phyloP scores from a whole-genome alignment of 1,140 invertebrate genomes.

The Bilobella aurantiaca region DNA sequence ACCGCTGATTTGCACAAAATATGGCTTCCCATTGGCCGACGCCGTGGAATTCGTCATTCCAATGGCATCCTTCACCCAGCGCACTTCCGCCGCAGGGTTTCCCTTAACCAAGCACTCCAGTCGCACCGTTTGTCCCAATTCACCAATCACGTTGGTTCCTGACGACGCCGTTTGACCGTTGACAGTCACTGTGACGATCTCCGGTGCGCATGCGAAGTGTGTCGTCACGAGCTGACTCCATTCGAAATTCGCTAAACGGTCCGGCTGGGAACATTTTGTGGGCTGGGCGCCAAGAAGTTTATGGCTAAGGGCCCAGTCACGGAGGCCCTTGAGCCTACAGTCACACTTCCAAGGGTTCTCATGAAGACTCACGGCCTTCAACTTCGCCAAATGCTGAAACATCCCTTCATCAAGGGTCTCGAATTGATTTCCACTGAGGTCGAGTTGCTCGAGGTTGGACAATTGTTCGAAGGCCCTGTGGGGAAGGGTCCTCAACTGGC shows the following conservation, averaged over 20 bases:
- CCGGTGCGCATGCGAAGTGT: constrained; percentile 64
- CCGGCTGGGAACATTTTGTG: constrained; percentile 52
- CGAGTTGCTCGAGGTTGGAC: constrained; percentile 55
- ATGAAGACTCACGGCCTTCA: constrained; percentile 67
- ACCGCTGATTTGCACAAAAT: constrained; percentile 38
- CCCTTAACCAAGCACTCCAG: constrained; percentile 68
- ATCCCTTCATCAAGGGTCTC: constrained; percentile 53
- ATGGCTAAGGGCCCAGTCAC: constrained; percentile 63
- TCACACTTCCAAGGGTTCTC: constrained; percentile 85
- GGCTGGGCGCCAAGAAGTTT: constrained; percentile 58
- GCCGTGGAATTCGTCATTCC: constrained; percentile 49
- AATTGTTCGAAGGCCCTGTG: constrained; percentile 58
- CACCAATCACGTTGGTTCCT: constrained; percentile 49
- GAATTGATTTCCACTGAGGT: constrained; percentile 56
- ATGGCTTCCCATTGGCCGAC: constrained; percentile 36
- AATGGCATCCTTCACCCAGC: constrained; percentile 68
- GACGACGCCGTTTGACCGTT: constrained; percentile 42
- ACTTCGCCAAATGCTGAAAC: constrained; percentile 53
- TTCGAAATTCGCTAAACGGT: constrained; percentile 46
- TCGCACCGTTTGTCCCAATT: constrained; percentile 61
- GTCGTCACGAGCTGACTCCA: constrained; percentile 56
- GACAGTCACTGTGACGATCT: constrained; percentile 48
- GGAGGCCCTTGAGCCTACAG: constrained; percentile 66
- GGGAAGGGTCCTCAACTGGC: constrained; percentile 59
- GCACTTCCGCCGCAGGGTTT: constrained; percentile 68